Evolutionary conservation across 1,140 invertebrate species (phyloP), one percentile per base, ranked within the genome.

Genomic region (Tachypleus tridentatus): DNA sequence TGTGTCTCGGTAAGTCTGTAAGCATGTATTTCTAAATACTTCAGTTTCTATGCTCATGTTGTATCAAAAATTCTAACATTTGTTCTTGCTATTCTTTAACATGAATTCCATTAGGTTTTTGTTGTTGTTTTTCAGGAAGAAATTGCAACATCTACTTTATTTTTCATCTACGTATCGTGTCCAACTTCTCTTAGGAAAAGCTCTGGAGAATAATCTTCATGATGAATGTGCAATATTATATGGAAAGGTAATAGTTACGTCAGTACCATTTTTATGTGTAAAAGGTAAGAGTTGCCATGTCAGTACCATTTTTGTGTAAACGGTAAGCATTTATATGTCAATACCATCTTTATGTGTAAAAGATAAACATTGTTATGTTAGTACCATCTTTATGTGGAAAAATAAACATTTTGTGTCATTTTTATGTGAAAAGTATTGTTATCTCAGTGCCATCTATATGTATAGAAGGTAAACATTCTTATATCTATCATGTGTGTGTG

Each of bases 171-270:
- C 78, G 49, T 82, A 80, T 70, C 67, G 78, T 60, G 74, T 79
- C 3, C 77, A 80, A 63, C 68, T 79, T 0, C 73, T 82, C 7
- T 72, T 82, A 49, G 76, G 76, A 5, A 78, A 80, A 69, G 74
- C 77, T 11, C 74, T 75, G 58, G 77, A 78, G 59, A 77, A 73
- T 6, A 73, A 77, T 8, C 74, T 82, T 66, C 73, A 78, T 73
- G 72, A 77, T 56, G 80, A 82, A 72, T 79, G 76, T 73, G 80
- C 80, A 47, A 79, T 80, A 67, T 71, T 82, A 1, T 79, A 80
- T 75, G 80, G 80, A 66, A 80, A 80, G 74, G 79, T 81, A 70
- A 53, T 60, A 69, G 9, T 62, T 4, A 52, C 3, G 53, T n/a
- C 53, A n/a, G 53, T 54, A 54, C n/a, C 8, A 9, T 54, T 54